Evolutionary conservation across 2,113 vertebrate species (phyloP), one percentile per base, ranked within the genome.

Genomic region (Bubo bubo): DNA sequence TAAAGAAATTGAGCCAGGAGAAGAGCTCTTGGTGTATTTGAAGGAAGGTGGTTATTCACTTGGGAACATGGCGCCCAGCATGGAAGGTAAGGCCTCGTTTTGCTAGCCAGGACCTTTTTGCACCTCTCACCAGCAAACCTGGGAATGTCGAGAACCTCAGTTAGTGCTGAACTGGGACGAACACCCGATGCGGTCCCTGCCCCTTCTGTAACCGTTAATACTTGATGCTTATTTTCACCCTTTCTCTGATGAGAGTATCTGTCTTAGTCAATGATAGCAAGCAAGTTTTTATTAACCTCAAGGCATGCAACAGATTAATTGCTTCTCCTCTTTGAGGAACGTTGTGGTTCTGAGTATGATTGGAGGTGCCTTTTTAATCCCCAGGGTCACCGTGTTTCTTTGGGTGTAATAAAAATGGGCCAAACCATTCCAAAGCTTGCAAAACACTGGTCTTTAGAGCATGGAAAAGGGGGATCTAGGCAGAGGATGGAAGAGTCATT

Each of bases 21-120:
- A 99, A 98, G 99, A 99, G 98, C 98, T 99, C 83, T 97, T 99
- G 97, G 99, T 99, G 96, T 99, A 99, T 79, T 98, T 99, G 99
- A 99, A 99, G 98, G 99, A 99, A 97, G 99, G 99, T 37, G 97
- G 98, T 94, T 99, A 99, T 97, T 98, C 99, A 11, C 99, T 99
- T 63, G 99, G 99, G 97, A 98, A 99, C 67, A 99, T 99, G 99
- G 99, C 99, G 37, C 99, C 99, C 89, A 98, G 98, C 97, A 98
- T 99, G 92, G 99, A 99, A 98, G 99, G 99, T 99, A 98, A 99
- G 99, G 98, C 96, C 22, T 63, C 35, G 24, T 59, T 52, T 70
- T 43, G 50, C 39, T 22, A 53, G 82, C 15, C 3, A 52, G 84
- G 47, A 94, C 84, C 68, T 27, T 55, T 28, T 21, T 49, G 59